Evolutionary conservation across 2,797 vertebrate species (phyloP).

Genomic region (Catostomus latipinnis): DNA sequence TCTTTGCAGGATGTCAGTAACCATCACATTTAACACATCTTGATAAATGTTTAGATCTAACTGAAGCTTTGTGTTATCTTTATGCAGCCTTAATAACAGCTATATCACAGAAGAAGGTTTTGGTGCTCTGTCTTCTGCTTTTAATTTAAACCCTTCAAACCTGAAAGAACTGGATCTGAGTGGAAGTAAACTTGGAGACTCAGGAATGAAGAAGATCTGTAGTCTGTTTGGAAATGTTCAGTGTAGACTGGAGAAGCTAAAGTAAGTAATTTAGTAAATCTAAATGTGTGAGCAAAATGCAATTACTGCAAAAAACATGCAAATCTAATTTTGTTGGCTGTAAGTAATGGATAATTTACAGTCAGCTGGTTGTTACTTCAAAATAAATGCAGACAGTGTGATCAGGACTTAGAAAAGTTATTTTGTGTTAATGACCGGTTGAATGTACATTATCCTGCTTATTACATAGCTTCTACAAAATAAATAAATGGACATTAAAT

Average conservation of each 20-base stretch:
- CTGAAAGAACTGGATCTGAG: not conserved
- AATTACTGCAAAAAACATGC: not conserved
- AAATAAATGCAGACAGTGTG: not conserved
- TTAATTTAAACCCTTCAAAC: not conserved
- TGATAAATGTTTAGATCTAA: not conserved
- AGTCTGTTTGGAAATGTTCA: not conserved
- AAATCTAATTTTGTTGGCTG: not conserved
- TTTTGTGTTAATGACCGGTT: too few species aligned
- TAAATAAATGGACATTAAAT: too few species aligned
- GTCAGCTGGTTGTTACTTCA: not conserved
- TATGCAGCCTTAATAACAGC: not conserved
- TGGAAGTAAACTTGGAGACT: not conserved
- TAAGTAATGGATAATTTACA: not conserved
- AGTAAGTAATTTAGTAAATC: not conserved
- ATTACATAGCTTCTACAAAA: too few species aligned
- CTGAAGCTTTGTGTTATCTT: not conserved
- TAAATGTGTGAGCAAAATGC: not conserved
- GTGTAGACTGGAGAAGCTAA: not conserved
- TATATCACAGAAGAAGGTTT: not conserved
- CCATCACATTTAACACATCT: too few species aligned
- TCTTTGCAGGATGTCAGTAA: too few species aligned
- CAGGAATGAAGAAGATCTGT: not conserved
- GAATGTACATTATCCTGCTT: too few species aligned
- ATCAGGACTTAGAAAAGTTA: too few species aligned
- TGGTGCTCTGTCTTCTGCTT: not conserved